These are phyloP conservation scores for Triplophysa bombifrons DNA, from an alignment of 2,797 vertebrate genomes.

Conservation along the genomic window DNA sequence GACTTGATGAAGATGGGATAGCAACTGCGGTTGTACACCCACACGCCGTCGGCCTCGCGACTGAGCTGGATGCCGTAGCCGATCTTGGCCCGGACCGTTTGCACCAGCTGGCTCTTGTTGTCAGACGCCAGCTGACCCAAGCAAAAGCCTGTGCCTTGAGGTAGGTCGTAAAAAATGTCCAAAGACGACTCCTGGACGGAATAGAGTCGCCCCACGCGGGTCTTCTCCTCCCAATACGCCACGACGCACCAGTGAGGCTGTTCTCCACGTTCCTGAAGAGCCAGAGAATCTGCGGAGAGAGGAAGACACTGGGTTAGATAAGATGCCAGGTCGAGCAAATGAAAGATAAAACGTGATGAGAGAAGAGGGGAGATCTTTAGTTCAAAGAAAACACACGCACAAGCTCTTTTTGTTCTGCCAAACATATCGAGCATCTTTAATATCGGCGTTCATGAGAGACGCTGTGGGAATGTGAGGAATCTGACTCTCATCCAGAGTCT, in stretches of 20 bases:
- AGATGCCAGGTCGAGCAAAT: background rate
- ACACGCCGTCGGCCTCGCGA: slow-evolving; percentile 93
- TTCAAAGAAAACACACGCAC: background rate
- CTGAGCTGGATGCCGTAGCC: slow-evolving; percentile 98
- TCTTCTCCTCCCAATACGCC: slow-evolving; percentile 99
- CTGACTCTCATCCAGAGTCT: slow-evolving; percentile 65
- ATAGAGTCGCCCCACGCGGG: slow-evolving; percentile 94
- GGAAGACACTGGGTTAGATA: slow-evolving; percentile 6
- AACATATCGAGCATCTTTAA: slow-evolving; percentile 55
- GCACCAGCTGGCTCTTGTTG: slow-evolving; percentile 95
- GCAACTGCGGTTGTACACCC: slow-evolving; percentile 98
- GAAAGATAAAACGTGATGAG: background rate
- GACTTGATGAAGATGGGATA: slow-evolving; percentile 99
- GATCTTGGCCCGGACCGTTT: slow-evolving; percentile 95
- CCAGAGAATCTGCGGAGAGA: slow-evolving; percentile 84
- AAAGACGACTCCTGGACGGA: slow-evolving; percentile 97
- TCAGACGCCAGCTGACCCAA: slow-evolving; percentile 96
- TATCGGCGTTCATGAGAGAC: slow-evolving; percentile 48
- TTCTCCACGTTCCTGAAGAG: slow-evolving; percentile 91
- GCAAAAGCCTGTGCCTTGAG: slow-evolving; percentile 99
- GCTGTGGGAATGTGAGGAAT: slow-evolving; percentile 59
- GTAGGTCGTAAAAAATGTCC: slow-evolving; percentile 99
- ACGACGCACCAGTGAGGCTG: slow-evolving; percentile 97
- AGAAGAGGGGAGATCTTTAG: background rate
- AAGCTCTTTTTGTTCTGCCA: slow-evolving; percentile 22